A percentile compares a stretch with the other conserved stretches of the same genome.
Conservation (phyloP, 2,113 vertebrate species). For the Chaenogobius annularis region DNA sequence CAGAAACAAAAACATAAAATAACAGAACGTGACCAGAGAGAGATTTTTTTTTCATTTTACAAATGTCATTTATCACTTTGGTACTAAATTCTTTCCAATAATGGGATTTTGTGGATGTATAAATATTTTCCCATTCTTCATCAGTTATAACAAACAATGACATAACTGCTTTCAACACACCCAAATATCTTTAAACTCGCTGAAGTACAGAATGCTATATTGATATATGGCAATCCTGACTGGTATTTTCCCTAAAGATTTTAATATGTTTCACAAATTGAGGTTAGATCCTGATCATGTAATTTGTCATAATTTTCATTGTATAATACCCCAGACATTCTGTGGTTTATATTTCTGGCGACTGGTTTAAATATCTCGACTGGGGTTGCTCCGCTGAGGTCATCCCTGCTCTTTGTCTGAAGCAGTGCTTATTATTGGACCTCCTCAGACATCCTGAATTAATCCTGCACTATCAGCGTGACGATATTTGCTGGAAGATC, state of each 20-base stretch:
- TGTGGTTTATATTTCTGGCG: constrained; percentile 23
- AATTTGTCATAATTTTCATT: not conserved
- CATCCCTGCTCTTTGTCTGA: constrained; percentile 59
- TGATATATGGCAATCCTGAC: not conserved
- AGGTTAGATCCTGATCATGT: not conserved
- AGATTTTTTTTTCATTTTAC: too few relatives aligned
- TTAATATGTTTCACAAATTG: not conserved
- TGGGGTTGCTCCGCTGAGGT: constrained; percentile 60
- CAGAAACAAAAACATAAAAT: too few relatives aligned
- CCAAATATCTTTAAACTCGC: not conserved
- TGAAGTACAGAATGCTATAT: not conserved
- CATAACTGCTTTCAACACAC: not conserved
- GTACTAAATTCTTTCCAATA: too few relatives aligned
- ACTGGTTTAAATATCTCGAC: constrained; percentile 55
- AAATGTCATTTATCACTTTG: too few relatives aligned
- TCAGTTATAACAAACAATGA: not conserved
- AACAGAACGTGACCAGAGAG: too few relatives aligned
- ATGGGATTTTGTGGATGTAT: too few relatives aligned
- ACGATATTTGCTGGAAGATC: constrained; percentile 67
- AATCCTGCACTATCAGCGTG: constrained; percentile 63
- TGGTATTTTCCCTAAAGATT: not conserved
- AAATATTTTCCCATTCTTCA: too few relatives aligned
- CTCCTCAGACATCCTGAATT: constrained; percentile 62
- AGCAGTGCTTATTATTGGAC: constrained; percentile 50
- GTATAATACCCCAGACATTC: not conserved